Conservation (phyloP, 2,888 invertebrate genomes). For the Nymphalis c-album region DNA sequence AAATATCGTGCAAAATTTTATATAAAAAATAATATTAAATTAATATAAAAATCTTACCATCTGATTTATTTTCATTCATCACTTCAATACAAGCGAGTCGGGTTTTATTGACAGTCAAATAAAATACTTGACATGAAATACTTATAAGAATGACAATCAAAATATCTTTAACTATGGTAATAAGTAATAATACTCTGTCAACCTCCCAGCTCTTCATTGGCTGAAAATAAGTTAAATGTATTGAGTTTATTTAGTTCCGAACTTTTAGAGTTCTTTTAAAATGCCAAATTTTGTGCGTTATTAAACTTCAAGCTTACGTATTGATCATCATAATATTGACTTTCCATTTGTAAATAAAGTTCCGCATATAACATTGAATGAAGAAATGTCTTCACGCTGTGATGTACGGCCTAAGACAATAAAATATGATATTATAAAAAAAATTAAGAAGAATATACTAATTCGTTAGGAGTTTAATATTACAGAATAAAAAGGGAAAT, state of each 20-base stretch:
- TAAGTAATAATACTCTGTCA: not conserved
- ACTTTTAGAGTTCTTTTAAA: too few species aligned
- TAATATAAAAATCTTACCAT: constrained; percentile 2
- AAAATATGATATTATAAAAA: too few species aligned
- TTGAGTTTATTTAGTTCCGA: too few species aligned
- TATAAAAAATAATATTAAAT: too few species aligned
- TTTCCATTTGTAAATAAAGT: not conserved
- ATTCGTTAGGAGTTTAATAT: too few species aligned
- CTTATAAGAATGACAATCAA: not conserved
- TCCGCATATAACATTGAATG: not conserved
- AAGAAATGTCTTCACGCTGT: not conserved
- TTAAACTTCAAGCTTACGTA: not conserved
- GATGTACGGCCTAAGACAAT: not conserved
- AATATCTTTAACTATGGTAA: not conserved
- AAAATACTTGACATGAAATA: constrained; percentile 21
- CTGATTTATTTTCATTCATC: constrained; percentile 1
- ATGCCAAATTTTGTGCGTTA: not conserved
- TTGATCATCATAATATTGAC: not conserved
- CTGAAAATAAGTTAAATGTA: not conserved
- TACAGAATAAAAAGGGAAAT: too few species aligned
- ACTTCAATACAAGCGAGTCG: constrained; percentile 11
- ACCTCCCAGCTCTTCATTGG: not conserved
- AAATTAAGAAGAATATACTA: too few species aligned
- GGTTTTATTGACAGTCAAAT: constrained; percentile 3
- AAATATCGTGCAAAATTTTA: too few species aligned